Conservation (phyloP, 2,797 vertebrate genomes). For the Spea hammondii region DNA sequence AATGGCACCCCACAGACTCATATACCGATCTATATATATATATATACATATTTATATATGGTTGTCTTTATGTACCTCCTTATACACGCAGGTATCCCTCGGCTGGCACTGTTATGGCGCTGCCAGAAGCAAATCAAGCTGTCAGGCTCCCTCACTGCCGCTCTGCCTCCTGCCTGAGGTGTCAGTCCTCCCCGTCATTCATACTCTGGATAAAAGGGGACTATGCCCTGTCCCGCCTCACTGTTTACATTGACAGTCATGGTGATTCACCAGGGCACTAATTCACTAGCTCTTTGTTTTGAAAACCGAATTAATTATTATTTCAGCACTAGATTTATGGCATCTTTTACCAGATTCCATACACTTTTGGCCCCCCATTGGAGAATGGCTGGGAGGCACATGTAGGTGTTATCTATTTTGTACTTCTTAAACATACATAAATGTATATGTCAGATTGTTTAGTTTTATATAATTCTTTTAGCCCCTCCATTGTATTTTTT, state of each 20-base stretch:
- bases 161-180: constrained; percentile 1
- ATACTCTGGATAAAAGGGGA: neutral
- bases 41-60: neutral
- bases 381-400: no score
- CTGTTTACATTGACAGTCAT: constrained; percentile 9
- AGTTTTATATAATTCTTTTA: no score
- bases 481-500: no score
- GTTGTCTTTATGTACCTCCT: constrained; percentile 21
- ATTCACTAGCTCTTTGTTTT: neutral
- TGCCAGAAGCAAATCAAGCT: constrained; percentile 19
- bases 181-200: neutral
- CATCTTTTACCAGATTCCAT: no score
- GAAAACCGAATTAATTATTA: no score
- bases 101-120: constrained; percentile 3
- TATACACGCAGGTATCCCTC: neutral
- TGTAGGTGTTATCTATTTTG: no score
- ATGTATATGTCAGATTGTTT: no score
- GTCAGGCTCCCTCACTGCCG: constrained; percentile 6
- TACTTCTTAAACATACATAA: no score
- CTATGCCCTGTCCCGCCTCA: constrained; percentile 22
- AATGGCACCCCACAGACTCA: neutral
- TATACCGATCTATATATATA: no score
- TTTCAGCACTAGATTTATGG: no score
- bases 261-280: constrained; percentile 9
- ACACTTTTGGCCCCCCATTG: no score